Evolutionary conservation across 2,888 invertebrate species (phyloP).

Genomic region (Macrosoma leucophasiata): DNA sequence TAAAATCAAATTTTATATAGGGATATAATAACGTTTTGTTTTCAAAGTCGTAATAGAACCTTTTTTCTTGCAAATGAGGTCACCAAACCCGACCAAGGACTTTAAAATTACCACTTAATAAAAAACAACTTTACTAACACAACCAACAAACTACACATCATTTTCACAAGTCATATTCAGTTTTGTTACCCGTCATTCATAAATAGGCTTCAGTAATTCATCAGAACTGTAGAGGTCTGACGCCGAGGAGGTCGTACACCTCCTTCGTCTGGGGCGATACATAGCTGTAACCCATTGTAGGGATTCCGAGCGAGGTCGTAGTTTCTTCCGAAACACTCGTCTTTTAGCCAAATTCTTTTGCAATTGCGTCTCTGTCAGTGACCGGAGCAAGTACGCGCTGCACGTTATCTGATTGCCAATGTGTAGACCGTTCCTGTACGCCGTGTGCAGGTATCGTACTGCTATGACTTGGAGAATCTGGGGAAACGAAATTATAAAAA

Average conservation of each 20-base stretch:
- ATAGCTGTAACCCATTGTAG: slow-evolving; percentile 54
- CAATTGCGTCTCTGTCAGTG: slow-evolving; percentile 42
- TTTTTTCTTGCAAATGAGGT: too few species aligned
- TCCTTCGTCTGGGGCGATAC: slow-evolving; percentile 33
- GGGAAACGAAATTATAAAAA: slow-evolving; percentile 1
- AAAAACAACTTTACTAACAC: too few species aligned
- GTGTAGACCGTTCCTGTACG: slow-evolving; percentile 58
- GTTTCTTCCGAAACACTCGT: slow-evolving; percentile 41
- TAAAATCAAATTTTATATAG: too few species aligned
- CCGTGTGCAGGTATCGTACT: slow-evolving; percentile 62
- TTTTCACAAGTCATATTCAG: slow-evolving; percentile 7
- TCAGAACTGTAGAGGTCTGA: slow-evolving; percentile 56
- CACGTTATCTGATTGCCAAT: slow-evolving; percentile 55
- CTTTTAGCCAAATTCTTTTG: slow-evolving; percentile 28
- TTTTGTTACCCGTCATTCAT: slow-evolving; percentile 36
- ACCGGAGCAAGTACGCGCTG: slow-evolving; percentile 55
- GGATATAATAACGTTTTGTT: too few species aligned
- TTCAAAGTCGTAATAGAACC: too few species aligned
- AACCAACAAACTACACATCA: too few species aligned
- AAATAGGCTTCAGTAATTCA: slow-evolving; percentile 57
- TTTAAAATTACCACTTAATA: too few species aligned
- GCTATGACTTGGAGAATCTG: slow-evolving; percentile 61
- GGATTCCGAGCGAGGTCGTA: slow-evolving; percentile 42
- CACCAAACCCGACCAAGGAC: too few species aligned
- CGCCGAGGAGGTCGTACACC: slow-evolving; percentile 38